A percentile compares a stretch with the other conserved stretches of the same genome.
Conservation (phyloP, 92 coral and sea anemone genomes). For the Zoanthus sansibaricus region DNA sequence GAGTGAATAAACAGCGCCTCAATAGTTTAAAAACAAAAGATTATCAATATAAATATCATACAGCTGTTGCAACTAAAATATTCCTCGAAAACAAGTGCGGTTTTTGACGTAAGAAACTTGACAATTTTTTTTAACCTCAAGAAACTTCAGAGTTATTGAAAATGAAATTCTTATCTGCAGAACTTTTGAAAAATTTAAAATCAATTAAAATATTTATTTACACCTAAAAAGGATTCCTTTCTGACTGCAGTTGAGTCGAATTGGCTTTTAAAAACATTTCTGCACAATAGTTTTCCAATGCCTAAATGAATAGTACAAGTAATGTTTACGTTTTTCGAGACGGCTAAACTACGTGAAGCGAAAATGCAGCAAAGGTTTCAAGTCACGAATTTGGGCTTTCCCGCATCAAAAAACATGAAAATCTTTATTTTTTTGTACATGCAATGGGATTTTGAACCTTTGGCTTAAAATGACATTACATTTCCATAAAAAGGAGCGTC, state of each 20-base stretch:
- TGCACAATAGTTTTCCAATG: background rate
- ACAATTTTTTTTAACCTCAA: conserved; percentile 15
- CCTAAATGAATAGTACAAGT: background rate
- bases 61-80: background rate
- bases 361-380: background rate
- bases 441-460: background rate
- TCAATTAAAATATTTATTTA: conserved; percentile 24
- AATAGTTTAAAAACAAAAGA: background rate
- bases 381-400: background rate
- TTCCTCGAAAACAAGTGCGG: background rate
- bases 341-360: background rate
- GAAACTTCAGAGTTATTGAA: conserved; percentile 11
- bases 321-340: background rate
- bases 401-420: background rate
- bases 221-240: background rate
- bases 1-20: too few relatives aligned
- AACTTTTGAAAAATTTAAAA: conserved; percentile 19
- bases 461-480: background rate
- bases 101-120: conserved; percentile 11
- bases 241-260: background rate
- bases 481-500: background rate
- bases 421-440: background rate
- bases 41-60: background rate
- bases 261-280: conserved; percentile 15
- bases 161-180: conserved; percentile 7